A percentile compares a stretch with the other conserved stretches of the same genome.
These are phyloP conservation scores for Perca schrenkii DNA, from an alignment of 2,113 vertebrate species.

Conservation along the genomic window DNA sequence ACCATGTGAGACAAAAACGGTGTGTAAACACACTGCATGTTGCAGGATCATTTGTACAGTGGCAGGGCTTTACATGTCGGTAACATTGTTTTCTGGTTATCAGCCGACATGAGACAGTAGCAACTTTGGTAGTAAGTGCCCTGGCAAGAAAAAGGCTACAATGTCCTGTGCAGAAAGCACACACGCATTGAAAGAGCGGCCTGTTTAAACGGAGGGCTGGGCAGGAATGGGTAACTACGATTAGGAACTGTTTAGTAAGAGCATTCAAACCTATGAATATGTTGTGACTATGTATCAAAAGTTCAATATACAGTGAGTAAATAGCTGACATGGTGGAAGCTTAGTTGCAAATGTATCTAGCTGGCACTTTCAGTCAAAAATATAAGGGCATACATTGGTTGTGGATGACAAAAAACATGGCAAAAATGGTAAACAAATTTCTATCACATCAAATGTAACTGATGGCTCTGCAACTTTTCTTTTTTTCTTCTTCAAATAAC, in stretches of 20 bases:
- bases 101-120: conserved; percentile 40
- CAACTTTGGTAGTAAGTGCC: conserved; percentile 57
- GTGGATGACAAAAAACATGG: conserved; percentile 62
- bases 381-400: conserved; percentile 70
- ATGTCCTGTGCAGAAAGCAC: conserved; percentile 53
- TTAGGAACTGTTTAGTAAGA: conserved; percentile 60
- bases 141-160: conserved; percentile 16
- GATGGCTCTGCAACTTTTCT: conserved; percentile 58
- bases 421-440: conserved; percentile 60
- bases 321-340: conserved; percentile 67
- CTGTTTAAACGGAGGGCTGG: conserved; percentile 32
- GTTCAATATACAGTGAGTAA: conserved; percentile 71
- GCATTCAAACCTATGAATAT: conserved; percentile 75
- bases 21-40: conserved; percentile 54
- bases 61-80: conserved; percentile 51
- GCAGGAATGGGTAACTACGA: conserved; percentile 42
- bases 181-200: conserved; percentile 22
- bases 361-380: conserved; percentile 77
- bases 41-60: conserved; percentile 70
- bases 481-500: conserved; percentile 54
- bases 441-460: conserved; percentile 71
- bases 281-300: conserved; percentile 74
- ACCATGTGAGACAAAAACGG: conserved; percentile 57
- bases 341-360: conserved; percentile 60
- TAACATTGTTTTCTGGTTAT: conserved; percentile 23